These are phyloP conservation scores for Eupithecia abbreviata DNA, from an alignment of 2,888 invertebrate genomes.

Conservation along the genomic window DNA sequence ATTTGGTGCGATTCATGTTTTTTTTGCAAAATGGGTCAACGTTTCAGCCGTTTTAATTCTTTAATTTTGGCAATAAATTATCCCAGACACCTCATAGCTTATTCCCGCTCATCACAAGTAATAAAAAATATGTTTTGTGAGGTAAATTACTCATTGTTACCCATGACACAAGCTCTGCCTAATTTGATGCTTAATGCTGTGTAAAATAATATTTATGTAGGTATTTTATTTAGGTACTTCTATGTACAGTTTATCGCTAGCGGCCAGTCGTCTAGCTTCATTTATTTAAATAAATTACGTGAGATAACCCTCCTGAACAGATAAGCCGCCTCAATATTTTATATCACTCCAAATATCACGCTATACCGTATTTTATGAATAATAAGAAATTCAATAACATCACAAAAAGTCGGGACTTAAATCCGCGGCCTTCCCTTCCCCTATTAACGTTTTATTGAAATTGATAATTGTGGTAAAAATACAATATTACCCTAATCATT, in stretches of 20 bases:
- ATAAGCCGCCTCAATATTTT: not conserved
- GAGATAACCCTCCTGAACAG: not conserved
- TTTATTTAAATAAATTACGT: not conserved
- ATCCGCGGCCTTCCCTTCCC: no score
- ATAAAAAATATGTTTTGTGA: not conserved
- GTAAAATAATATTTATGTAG: not conserved
- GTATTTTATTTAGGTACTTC: not conserved
- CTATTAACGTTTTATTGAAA: no score
- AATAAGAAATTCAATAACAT: no score
- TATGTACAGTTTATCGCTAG: not conserved
- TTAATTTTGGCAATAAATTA: not conserved
- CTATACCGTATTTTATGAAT: not conserved
- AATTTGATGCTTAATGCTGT: not conserved
- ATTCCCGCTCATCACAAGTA: not conserved
- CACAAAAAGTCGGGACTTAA: no score
- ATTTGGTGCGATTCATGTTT: not conserved
- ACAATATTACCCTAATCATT: no score
- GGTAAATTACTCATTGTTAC: not conserved
- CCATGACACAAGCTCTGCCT: not conserved
- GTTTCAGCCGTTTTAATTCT: not conserved
- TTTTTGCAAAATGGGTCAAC: not conserved
- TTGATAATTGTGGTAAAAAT: no score
- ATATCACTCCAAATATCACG: not conserved
- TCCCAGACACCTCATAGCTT: not conserved
- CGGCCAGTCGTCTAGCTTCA: not conserved